Conservation (phyloP, 2,888 invertebrate species). For the Trichogramma dendrolimi region DNA sequence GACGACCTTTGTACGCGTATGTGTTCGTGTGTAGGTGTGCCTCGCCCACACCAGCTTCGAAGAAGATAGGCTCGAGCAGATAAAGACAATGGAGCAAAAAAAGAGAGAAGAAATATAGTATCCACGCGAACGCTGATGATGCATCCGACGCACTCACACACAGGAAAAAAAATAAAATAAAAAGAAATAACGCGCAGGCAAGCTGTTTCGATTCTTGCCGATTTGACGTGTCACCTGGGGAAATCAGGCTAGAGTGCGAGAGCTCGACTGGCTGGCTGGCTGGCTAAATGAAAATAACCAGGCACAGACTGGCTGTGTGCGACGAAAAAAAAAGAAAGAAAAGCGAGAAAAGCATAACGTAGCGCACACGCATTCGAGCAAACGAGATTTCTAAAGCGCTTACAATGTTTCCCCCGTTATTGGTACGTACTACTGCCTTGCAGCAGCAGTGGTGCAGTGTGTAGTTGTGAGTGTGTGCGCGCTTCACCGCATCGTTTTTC, state of each 20-base stretch:
- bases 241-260: conserved; percentile 27
- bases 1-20: too few relatives aligned
- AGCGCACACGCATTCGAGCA: conserved; percentile 9
- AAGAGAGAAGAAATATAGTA: too few relatives aligned
- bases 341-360: conserved; percentile 1
- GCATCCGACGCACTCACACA: not conserved
- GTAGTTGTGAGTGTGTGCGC: conserved; percentile 11
- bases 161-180: not conserved
- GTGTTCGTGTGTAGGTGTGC: too few relatives aligned
- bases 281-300: conserved; percentile 24
- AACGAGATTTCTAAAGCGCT: conserved; percentile 24
- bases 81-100: too few relatives aligned
- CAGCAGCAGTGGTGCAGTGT: not conserved
- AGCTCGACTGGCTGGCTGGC: not conserved
- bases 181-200: not conserved
- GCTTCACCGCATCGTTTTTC: not conserved
- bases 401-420: conserved; percentile 11
- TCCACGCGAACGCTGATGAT: not conserved
- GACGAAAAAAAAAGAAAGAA: not conserved
- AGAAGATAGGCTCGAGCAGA: too few relatives aligned
- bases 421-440: too few relatives aligned
- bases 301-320: not conserved
- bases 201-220: conserved; percentile 23
- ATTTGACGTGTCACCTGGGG: conserved; percentile 28
- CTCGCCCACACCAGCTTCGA: too few relatives aligned